A percentile compares a stretch with the other conserved stretches of the same genome.
Conservation (phyloP, 2,888 invertebrate species). For the Arctia plantaginis region DNA sequence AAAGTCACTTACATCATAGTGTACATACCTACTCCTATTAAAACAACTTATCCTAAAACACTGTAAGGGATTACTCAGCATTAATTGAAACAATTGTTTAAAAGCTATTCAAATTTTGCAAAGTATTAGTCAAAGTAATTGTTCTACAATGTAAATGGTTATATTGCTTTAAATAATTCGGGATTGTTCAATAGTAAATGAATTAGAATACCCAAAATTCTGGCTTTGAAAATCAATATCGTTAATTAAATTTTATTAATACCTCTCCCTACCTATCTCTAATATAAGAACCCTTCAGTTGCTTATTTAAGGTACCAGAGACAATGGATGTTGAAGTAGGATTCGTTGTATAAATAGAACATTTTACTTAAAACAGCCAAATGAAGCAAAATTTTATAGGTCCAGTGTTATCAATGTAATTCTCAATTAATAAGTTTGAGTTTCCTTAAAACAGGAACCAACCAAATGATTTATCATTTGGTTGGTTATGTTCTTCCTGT, state of each 20-base stretch:
- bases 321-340: not conserved
- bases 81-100: not conserved
- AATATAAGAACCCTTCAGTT: not conserved
- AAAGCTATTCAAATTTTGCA: conserved; percentile 3
- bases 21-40: too few species aligned
- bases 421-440: too few species aligned
- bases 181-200: not conserved
- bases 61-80: not conserved
- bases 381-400: not conserved
- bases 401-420: not conserved
- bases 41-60: not conserved
- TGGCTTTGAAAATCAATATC: not conserved
- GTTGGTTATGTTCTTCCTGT: too few species aligned
- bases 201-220: not conserved
- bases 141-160: conserved; percentile 5
- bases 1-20: not conserved
- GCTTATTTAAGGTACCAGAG: not conserved
- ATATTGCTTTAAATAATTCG: conserved; percentile 1
- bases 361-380: not conserved
- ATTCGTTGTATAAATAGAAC: not conserved
- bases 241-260: not conserved
- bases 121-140: conserved; percentile 1
- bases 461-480: too few species aligned
- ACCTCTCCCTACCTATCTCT: not conserved
- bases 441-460: too few species aligned